Evolutionary conservation across 1,140 invertebrate genomes (phyloP), one percentile per base, ranked within the genome.

Genomic region (Bathynomus jamesi): DNA sequence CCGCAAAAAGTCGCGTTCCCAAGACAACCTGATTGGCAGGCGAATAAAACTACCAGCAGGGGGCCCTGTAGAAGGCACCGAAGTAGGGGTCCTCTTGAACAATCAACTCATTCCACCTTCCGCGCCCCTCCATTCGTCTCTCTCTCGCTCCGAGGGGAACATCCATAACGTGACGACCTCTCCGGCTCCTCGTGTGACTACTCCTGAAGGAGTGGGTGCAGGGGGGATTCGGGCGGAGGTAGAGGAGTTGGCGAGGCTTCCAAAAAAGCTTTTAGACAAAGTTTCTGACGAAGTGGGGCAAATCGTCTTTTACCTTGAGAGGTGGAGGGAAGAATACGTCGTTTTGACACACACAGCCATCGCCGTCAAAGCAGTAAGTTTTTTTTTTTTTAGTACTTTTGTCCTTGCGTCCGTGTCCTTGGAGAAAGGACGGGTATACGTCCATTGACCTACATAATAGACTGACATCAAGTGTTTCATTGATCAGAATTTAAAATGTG

Each of bases 201-300:
- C 53, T 27, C 25, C 40, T 11, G 67, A 69, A 17, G 61, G 71
- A 17, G 65, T 68, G 10, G 72, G 71, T 13, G 65, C 65, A 10
- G 72, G 71, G 10, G 69, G 65, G 0, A 60, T 74, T 29, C 46
- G 73, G 68, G 73, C 65, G 21, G 32, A 40, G 17, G 32, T 40
- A 40, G 73, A 65, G 21, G 75, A 76, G 25, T 60, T 73, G 13
- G 75, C 72, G 17, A 65, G 75, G 28, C 61, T 76, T 21, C 75
- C 75, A 40, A 76, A 73, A 32, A 66, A 72, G 53, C 66, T 76
- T 10, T 69, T 76, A 13, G 66, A 71, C 62, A 53, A 72, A 21
- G 75, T 76, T 17, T 73, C 75, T 24, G 75, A 72, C 17, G 75
- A 76, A 61, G 75, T 76, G 28, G 75, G 75, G 2, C 75, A 76